Evolutionary conservation across 2,888 invertebrate genomes (phyloP).

Genomic region (Napeogenes sylphis): DNA sequence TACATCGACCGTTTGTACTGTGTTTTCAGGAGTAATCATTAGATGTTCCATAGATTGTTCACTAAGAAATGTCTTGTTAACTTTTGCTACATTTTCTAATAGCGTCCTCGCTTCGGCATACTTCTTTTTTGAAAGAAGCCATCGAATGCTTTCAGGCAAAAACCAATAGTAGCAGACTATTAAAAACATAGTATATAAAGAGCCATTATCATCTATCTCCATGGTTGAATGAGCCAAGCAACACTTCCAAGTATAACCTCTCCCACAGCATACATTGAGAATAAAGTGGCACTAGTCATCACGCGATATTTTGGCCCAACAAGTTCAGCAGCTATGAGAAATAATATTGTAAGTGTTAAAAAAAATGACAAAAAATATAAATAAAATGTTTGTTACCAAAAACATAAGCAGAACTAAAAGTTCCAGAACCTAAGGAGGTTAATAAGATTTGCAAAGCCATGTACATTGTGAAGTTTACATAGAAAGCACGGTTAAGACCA

Average conservation of each 20-base stretch:
- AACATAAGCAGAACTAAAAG: constrained; percentile 55
- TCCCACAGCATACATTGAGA: constrained; percentile 84
- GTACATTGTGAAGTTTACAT: constrained; percentile 66
- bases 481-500: constrained; percentile 68
- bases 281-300: constrained; percentile 81
- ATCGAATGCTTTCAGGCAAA: constrained; percentile 81
- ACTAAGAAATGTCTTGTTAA: constrained; percentile 77
- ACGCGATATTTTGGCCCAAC: constrained; percentile 86
- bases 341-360: no score
- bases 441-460: constrained; percentile 58
- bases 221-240: constrained; percentile 82
- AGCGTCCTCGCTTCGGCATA: constrained; percentile 79
- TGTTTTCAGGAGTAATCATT: neutral
- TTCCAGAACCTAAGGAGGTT: constrained; percentile 56
- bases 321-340: constrained; percentile 77
- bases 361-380: constrained; percentile 11
- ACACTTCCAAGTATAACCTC: constrained; percentile 81
- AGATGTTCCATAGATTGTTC: constrained; percentile 44
- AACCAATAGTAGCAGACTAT: constrained; percentile 82
- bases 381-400: constrained; percentile 31
- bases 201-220: constrained; percentile 81
- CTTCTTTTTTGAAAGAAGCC: constrained; percentile 83
- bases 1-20: neutral
- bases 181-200: constrained; percentile 83
- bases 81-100: constrained; percentile 77